Evolutionary conservation across 2,888 invertebrate genomes (phyloP), one percentile per base, ranked within the genome.

Genomic region (Drosophila glabriapex): DNA sequence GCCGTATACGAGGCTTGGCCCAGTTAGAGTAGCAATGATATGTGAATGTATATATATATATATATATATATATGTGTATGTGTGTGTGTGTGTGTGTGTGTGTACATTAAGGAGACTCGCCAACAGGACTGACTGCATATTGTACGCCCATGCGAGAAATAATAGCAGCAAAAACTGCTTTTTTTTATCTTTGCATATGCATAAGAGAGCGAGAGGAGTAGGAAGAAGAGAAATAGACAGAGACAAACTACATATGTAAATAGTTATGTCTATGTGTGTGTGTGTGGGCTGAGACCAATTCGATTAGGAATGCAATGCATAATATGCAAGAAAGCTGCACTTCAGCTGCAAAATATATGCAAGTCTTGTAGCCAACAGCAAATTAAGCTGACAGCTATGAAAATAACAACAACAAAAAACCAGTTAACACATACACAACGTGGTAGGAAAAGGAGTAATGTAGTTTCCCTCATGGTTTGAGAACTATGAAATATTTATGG

Each of bases 51-150:
- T 12, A 22, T n/a, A 22, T 19, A 25, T 31, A 54, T n/a, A 25
- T 56, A 22, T 25, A 14, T 19, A 31, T 29, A 53, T n/a, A 25
- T 60, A 28, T 37, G 9, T 22, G 29, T 12, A 22, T n/a, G 19
- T n/a, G 25, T 35, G 46, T n/a, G 16, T 60, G n/a, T 33, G 4
- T 33, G 0, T 33, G 0, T 63, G n/a, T 67, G 12, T 66, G 14
- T 56, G 29, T 64, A 50, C 35, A 71, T 62, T 63, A 60, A 85
- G 85, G 85, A 88, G 73, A 83, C 82, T 78, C 68, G 76, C 76
- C 84, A 89, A 89, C 84, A 85, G 89, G 84, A 85, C 89, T 89
- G 84, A 84, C 85, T 76, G 71, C 89, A 86, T 85, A 78, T 74
- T 64, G 72, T 76, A 85, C 84, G 89, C 89, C 83, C 83, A 84